A percentile compares a stretch with the other conserved stretches of the same genome.
Conservation (phyloP, 2,888 invertebrate species). For the Sisyra nigra region DNA sequence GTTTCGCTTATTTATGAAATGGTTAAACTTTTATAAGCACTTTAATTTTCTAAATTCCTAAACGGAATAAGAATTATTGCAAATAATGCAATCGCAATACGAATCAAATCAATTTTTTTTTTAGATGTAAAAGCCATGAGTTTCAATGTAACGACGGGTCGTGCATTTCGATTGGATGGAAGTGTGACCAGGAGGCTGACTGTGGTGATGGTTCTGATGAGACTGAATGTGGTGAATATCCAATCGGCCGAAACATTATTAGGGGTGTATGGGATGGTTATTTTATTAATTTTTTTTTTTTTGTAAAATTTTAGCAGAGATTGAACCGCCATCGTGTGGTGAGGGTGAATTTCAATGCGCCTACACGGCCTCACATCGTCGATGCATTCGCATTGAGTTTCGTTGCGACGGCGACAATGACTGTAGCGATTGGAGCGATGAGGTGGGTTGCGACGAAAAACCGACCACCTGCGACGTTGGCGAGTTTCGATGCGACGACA, state of each 20-base stretch:
- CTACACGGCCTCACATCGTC: slow-evolving; percentile 30
- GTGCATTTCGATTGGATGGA: slow-evolving; percentile 56
- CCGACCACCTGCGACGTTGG: slow-evolving; percentile 46
- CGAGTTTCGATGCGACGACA: slow-evolving; percentile 64
- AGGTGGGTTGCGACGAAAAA: slow-evolving; percentile 55
- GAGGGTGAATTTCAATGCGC: slow-evolving; percentile 60
- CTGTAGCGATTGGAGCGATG: slow-evolving; percentile 78
- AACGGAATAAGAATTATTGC: no score
- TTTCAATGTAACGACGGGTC: slow-evolving; percentile 57
- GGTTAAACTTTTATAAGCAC: no score
- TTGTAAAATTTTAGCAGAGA: slow-evolving; percentile 18
- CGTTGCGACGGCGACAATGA: slow-evolving; percentile 77
- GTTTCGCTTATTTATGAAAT: no score
- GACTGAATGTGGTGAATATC: slow-evolving; percentile 44
- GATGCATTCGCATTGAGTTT: slow-evolving; percentile 59
- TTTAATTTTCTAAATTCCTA: no score
- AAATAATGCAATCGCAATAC: no score
- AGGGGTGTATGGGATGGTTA: no score
- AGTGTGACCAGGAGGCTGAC: slow-evolving; percentile 60
- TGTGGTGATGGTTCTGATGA: slow-evolving; percentile 65
- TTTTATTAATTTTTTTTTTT: no score
- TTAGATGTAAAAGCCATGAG: slow-evolving; percentile 55
- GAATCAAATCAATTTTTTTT: slow-evolving; percentile 10
- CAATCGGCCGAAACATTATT: no score
- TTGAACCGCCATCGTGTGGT: slow-evolving; percentile 43